Evolutionary conservation across 2,113 vertebrate genomes (phyloP).

Genomic region (Arvicanthis niloticus): DNA sequence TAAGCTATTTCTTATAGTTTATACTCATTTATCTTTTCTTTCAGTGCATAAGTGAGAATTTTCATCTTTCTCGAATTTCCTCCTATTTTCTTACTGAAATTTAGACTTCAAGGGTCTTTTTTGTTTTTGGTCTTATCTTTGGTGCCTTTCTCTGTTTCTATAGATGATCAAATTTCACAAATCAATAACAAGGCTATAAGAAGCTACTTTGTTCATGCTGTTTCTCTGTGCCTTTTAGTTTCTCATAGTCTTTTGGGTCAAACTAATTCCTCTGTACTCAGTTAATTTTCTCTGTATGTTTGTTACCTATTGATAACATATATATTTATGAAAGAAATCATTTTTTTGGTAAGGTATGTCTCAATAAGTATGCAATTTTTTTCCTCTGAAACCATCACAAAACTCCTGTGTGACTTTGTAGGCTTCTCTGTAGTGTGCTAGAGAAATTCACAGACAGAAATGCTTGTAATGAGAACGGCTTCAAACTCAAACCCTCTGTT

Average conservation of each 20-base stretch:
- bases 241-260: neutral
- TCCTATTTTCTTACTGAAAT: neutral
- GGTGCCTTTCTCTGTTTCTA: neutral
- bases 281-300: neutral
- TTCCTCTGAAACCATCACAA: neutral
- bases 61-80: neutral
- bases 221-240: neutral
- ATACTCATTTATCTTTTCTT: neutral
- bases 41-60: neutral
- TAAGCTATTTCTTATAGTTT: neutral
- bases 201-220: neutral
- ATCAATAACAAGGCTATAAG: neutral
- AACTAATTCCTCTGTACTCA: neutral
- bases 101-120: neutral
- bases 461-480: neutral
- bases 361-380: neutral
- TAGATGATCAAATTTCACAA: neutral
- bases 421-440: neutral
- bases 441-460: neutral
- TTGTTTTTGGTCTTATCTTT: conserved; percentile 13
- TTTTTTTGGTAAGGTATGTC: neutral
- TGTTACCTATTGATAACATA: neutral
- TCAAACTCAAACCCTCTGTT: neutral
- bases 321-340: neutral
- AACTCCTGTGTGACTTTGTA: neutral